Base-by-base conservation (phyloP, 1,140 invertebrate genomes). In the Tetranychus cinnabarinus region DNA sequence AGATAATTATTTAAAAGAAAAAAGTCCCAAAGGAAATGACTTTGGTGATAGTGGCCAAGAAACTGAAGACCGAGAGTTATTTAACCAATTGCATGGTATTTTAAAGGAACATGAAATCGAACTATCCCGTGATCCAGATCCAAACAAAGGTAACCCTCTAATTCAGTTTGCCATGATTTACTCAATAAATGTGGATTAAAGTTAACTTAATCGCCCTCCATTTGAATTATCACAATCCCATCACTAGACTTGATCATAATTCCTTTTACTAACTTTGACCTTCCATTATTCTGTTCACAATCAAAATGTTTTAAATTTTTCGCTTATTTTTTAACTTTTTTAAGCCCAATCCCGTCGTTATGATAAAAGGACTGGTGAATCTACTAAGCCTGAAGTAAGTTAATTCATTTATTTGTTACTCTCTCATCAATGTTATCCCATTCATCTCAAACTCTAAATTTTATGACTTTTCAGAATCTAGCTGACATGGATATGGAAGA, bases 401-500 rank as follows among this genome's bases (percentile, higher is more conserved):
- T 10, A 10, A 47, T 47, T 47, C n/a, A 47, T 47, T 47, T 12
- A 10, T 47, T 47, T 47, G n/a, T 12, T n/a, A 47, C 46, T 47
- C n/a, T 47, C n/a, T 10, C 46, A 47, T n/a, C 46, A 47, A 47
- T 47, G 8, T 47, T 12, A 47, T 12, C n/a, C 46, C n/a, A 23
- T 23, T 23, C 23, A 23, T 23, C 23, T 23, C 23, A 23, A 23
- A 23, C 46, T 12, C 54, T 35, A n/a, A 58, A 34, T 37, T 59
- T 1, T 47, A 68, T 64, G 23, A 23, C 23, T 23, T 23, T 23
- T 23, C 23, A 23, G 23, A 64, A 66, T 65, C 65, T 77, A 61
- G 74, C 74, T 69, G 75, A 74, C 65, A 72, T 76, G 67, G 75
- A 90, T 69, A 69, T 95, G 61, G 92, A 96, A 74, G 91, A 96